These are phyloP conservation scores for Saturnia pavonia DNA, from an alignment of 2,888 invertebrate species.

Conservation along the genomic window DNA sequence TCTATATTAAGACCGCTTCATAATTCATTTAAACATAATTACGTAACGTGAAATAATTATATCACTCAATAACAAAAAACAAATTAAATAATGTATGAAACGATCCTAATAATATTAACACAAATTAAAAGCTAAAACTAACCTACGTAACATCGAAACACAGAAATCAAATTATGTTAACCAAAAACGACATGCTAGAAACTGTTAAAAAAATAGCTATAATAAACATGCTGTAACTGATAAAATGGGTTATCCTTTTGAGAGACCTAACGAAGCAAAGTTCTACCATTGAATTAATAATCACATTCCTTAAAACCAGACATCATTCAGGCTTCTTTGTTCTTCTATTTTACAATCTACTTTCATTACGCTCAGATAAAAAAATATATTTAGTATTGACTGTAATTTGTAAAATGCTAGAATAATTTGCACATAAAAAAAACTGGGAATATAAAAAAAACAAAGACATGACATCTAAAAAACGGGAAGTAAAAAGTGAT, in stretches of 20 bases:
- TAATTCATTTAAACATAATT: background rate
- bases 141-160: slow-evolving; percentile 31
- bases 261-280: slow-evolving; percentile 18
- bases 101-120: slow-evolving; percentile 4
- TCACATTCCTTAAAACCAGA: slow-evolving; percentile 32
- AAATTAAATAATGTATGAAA: background rate
- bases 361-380: background rate
- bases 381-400: background rate
- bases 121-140: slow-evolving; percentile 27
- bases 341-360: background rate
- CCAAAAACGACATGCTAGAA: slow-evolving; percentile 31
- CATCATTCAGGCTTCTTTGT: background rate
- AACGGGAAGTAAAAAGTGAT: too few species aligned
- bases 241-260: slow-evolving; percentile 12
- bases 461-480: too few species aligned
- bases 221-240: slow-evolving; percentile 31
- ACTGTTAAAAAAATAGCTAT: slow-evolving; percentile 31
- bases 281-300: slow-evolving; percentile 31
- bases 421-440: background rate
- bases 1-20: slow-evolving; percentile 1
- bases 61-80: background rate
- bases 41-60: background rate
- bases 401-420: background rate
- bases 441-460: background rate
- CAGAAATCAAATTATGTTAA: slow-evolving; percentile 31